phyloP scores from a whole-genome alignment of 2,113 vertebrate genomes.

The Peromyscus leucopus region DNA sequence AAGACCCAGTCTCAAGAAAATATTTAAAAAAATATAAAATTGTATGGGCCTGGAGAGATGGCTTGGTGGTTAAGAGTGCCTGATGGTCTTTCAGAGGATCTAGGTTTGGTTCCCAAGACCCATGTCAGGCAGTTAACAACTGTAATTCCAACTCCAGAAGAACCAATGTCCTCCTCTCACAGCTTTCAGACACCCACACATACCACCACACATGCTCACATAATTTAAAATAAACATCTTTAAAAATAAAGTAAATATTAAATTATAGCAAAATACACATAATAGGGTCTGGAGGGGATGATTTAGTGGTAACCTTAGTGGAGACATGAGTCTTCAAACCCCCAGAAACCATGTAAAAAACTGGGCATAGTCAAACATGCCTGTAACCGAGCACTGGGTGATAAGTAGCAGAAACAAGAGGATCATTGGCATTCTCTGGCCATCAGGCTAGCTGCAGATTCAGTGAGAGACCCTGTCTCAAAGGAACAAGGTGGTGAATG shows the following conservation, averaged over 20 bases:
- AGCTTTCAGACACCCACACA: neutral
- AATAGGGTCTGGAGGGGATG: no score
- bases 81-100: neutral
- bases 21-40: neutral
- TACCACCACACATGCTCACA: neutral
- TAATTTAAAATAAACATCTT: neutral
- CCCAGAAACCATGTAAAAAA: neutral
- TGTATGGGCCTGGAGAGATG: neutral
- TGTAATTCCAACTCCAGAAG: neutral
- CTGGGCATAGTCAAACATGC: neutral
- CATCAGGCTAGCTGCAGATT: neutral
- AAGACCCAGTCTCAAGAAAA: neutral
- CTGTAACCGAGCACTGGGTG: neutral
- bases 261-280: neutral
- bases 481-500: neutral
- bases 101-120: neutral
- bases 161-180: no score
- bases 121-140: neutral
- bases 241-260: neutral
- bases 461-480: neutral
- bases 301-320: neutral
- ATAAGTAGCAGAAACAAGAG: neutral
- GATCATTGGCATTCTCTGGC: neutral
- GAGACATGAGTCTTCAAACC: no score
- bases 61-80: neutral